Conservation (phyloP, 2,888 invertebrate species). For the Labia minor region DNA sequence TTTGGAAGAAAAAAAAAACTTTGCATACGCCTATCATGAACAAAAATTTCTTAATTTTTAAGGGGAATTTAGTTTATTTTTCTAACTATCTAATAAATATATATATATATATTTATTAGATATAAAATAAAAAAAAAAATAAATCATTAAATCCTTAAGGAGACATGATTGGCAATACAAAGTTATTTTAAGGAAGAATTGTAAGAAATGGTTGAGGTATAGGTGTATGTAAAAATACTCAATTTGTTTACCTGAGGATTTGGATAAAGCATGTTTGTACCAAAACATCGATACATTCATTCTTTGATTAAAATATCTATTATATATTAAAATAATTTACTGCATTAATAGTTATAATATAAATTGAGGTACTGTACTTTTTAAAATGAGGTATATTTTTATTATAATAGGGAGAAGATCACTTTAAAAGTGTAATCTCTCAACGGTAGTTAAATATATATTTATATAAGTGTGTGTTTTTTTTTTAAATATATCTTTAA, state of each 20-base stretch:
- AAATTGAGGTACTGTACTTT: background rate
- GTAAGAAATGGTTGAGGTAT: background rate
- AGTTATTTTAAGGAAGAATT: background rate
- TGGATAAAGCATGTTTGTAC: background rate
- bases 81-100: background rate
- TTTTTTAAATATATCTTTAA: background rate
- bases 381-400: background rate
- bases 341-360: background rate
- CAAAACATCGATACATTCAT: background rate
- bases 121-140: too few relatives aligned
- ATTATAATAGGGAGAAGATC: too few relatives aligned
- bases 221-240: background rate
- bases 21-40: background rate
- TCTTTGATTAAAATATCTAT: too few relatives aligned
- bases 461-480: too few relatives aligned
- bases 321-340: too few relatives aligned
- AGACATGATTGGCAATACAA: background rate
- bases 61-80: too few relatives aligned
- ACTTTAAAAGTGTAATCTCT: too few relatives aligned
- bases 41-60: too few relatives aligned
- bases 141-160: too few relatives aligned
- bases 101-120: background rate
- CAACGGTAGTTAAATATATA: too few relatives aligned
- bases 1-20: background rate
- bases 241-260: background rate